Percentiles rank a stretch among this genome's conserved stretches.
phyloP scores from a whole-genome alignment of 2,888 invertebrate genomes.

The Clivina fossor region DNA sequence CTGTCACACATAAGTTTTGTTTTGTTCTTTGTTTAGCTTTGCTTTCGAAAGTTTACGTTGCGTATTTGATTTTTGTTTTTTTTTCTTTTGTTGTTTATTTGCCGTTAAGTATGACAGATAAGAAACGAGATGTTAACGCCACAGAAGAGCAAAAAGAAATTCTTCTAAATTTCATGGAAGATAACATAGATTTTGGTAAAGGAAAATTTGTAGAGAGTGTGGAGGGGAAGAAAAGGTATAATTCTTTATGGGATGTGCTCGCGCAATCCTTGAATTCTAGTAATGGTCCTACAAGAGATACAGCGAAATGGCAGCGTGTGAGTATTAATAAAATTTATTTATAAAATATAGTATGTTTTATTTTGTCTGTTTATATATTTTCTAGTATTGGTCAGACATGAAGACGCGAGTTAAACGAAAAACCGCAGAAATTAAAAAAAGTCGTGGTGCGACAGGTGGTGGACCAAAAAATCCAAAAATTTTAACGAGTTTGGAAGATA shows the following conservation, averaged over 20 bases:
- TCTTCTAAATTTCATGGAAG: conserved; percentile 14
- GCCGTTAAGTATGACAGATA: too few species aligned
- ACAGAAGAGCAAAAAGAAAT: conserved; percentile 8
- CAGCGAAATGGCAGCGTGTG: conserved; percentile 7
- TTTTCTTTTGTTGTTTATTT: too few species aligned
- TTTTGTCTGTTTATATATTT: conserved; percentile 4
- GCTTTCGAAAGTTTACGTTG: too few species aligned
- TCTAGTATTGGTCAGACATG: conserved; percentile 16
- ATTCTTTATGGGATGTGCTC: conserved; percentile 8
- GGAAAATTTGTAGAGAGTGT: conserved; percentile 15
- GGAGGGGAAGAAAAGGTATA: conserved; percentile 8
- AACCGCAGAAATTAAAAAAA: conserved; percentile 13
- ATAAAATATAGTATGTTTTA: too few species aligned
- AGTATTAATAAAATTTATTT: conserved; percentile 14
- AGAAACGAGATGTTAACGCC: conserved; percentile 9
- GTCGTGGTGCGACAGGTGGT: conserved; percentile 9
- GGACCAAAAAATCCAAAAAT: neutral
- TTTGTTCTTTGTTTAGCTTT: neutral
- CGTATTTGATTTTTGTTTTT: too few species aligned
- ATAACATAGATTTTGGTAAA: conserved; percentile 14
- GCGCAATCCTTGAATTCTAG: neutral
- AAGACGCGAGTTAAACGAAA: conserved; percentile 9
- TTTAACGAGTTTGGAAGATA: conserved; percentile 1
- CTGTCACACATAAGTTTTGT: neutral
- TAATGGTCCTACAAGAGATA: neutral